A percentile compares a stretch with the other conserved stretches of the same genome.
These are phyloP conservation scores for Muricea muricata DNA, from an alignment of 92 coral and sea anemone genomes.

Conservation along the genomic window DNA sequence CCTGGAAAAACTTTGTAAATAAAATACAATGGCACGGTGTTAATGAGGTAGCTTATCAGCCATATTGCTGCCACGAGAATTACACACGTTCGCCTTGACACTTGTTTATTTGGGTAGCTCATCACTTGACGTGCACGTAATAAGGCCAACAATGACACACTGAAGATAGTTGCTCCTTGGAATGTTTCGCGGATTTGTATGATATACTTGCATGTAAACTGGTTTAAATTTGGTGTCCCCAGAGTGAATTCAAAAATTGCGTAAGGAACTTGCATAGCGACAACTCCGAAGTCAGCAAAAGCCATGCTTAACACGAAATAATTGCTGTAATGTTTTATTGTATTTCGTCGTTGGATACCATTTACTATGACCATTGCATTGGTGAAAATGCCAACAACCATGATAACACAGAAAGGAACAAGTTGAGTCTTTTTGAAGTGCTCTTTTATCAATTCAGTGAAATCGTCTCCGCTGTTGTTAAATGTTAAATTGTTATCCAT, in stretches of 20 bases:
- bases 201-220: constrained; percentile 32
- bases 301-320: constrained; percentile 30
- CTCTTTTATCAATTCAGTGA: not conserved
- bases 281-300: constrained; percentile 37
- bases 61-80: not conserved
- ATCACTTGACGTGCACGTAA: not conserved
- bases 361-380: constrained; percentile 9
- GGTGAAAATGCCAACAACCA: constrained; percentile 22
- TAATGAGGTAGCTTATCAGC: constrained; percentile 4
- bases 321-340: constrained; percentile 6
- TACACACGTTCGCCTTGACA: not conserved
- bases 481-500: not conserved
- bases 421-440: constrained; percentile 5
- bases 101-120: not conserved
- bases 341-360: not conserved
- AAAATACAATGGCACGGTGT: constrained; percentile 5
- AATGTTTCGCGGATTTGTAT: constrained; percentile 32
- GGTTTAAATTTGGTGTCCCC: constrained; percentile 10
- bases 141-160: constrained; percentile 9
- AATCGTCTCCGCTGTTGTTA: not conserved
- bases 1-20: constrained; percentile 8
- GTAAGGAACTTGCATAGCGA: constrained; percentile 12
- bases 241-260: constrained; percentile 12
- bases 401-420: constrained; percentile 18
- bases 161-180: constrained; percentile 15